Evolutionary conservation across 2,888 invertebrate genomes (phyloP), one percentile per base, ranked within the genome.

Genomic region (Lithophane leautieri): DNA sequence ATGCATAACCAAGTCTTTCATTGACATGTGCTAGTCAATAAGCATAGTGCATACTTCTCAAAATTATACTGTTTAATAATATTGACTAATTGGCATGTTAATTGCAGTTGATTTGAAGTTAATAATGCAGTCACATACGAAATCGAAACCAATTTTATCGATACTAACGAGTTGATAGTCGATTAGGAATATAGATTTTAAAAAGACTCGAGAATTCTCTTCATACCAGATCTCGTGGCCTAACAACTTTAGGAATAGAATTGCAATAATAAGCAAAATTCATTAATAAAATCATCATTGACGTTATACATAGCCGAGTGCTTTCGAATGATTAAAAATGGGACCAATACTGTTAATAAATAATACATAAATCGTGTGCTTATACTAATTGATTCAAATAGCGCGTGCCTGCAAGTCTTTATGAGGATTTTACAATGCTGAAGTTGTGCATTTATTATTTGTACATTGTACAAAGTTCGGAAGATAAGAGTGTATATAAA

Each of bases 371-470:
- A 82, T 88, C 84, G 91, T 92, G 92, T 92, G 91, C 89, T 91
- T 90, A 90, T 86, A 88, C 87, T 91, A 90, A 90, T 87, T 91
- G 88, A 89, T 87, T 89, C 80, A 88, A 89, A 89, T 82, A 87
- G 87, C 87, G 92, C 92, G 93, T 93, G 93, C 91, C 92, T 94
- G 92, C 90, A 91, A 91, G 86, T 91, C 88, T 90, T 90, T 90
- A 85, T 87, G 88, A 90, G 87, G 90, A 92, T 92, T 94, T 95
- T 96, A 94, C 95, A 94, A 95, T 96, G 96, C 96, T 96, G 96
- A 95, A 95, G 95, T 96, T 96, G 96, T 96, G 96, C 96, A 96
- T 96, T 96, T 96, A 96, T 94, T 95, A 95, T 95, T 95, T 95
- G 95, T 95, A 95, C 95, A 94, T 93, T 95, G 94, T 95, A 94